Conservation (phyloP, 2,888 invertebrate species). For the Sipha maydis region DNA sequence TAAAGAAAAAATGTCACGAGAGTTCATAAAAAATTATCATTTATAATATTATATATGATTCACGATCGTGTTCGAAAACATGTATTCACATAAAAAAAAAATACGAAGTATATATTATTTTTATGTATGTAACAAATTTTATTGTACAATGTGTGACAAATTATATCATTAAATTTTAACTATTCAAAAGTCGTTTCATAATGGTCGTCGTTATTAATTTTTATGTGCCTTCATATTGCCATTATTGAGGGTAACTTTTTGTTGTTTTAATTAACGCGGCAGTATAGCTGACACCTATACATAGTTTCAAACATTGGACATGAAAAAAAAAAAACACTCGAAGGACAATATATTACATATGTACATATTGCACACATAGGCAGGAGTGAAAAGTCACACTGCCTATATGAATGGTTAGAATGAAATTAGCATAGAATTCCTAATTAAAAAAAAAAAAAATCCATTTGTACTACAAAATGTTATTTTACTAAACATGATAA, state of each 20-base stretch:
- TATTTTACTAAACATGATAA: conserved; percentile 27
- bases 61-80: neutral
- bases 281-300: neutral
- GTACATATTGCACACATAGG: neutral
- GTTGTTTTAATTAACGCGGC: conserved; percentile 27
- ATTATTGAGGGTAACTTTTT: neutral
- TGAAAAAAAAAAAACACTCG: conserved; percentile 2
- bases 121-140: neutral
- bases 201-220: conserved; percentile 15
- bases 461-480: conserved; percentile 17
- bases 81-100: neutral
- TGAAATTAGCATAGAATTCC: neutral
- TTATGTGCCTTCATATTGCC: neutral
- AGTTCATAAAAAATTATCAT: neutral
- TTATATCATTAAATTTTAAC: conserved; percentile 19
- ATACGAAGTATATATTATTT: neutral
- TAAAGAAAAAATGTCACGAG: neutral
- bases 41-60: neutral
- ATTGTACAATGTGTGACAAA: neutral
- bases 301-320: neutral
- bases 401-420: neutral
- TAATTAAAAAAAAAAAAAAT: conserved; percentile 41
- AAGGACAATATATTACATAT: neutral
- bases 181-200: neutral
- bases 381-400: conserved; percentile 12